These are phyloP conservation scores for Nyctalus aviator DNA, from an alignment of 2,797 vertebrate genomes.

Conservation along the genomic window DNA sequence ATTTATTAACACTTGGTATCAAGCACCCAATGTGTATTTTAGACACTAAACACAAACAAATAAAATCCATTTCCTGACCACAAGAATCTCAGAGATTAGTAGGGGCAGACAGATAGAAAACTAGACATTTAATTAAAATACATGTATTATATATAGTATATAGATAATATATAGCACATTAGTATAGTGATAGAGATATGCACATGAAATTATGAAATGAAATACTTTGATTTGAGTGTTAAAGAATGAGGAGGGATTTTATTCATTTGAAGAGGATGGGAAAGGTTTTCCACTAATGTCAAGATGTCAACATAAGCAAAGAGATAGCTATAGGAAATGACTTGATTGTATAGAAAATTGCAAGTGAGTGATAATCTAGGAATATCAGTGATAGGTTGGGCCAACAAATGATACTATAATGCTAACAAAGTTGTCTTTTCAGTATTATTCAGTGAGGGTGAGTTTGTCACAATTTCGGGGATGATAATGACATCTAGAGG, in stretches of 20 bases:
- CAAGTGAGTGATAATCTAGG: background rate
- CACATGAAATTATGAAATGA: background rate
- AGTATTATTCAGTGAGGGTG: background rate
- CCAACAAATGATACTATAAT: background rate
- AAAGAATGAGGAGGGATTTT: background rate
- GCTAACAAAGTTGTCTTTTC: background rate
- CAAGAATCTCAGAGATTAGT: background rate
- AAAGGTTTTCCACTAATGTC: background rate
- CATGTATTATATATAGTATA: background rate
- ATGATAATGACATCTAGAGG: background rate
- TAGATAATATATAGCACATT: background rate
- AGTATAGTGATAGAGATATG: background rate
- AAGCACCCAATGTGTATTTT: background rate
- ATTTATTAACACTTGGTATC: constrained; percentile 8
- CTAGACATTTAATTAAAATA: background rate
- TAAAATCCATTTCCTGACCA: background rate
- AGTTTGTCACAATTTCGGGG: background rate
- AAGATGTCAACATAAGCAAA: background rate
- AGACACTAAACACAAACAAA: background rate
- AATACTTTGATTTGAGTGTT: background rate
- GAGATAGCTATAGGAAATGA: background rate
- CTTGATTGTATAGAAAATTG: background rate
- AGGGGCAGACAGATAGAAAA: background rate
- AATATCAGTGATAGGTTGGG: background rate
- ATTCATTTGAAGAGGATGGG: background rate